These are phyloP conservation scores for Synanthedon vespiformis DNA, from an alignment of 2,888 invertebrate species.

Conservation along the genomic window DNA sequence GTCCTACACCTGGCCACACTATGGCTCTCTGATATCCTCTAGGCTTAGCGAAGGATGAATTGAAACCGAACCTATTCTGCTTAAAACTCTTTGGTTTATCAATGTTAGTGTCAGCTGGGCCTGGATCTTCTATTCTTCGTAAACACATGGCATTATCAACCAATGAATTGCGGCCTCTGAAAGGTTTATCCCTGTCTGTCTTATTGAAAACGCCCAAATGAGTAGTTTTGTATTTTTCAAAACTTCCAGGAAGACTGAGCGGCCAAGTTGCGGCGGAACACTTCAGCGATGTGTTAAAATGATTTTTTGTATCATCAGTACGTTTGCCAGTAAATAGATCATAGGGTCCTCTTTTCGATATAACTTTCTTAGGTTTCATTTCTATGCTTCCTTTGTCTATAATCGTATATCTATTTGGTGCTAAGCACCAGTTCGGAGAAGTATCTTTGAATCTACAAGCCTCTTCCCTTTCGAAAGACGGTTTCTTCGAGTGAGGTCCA, in stretches of 20 bases:
- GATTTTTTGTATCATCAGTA: slow-evolving; percentile 60
- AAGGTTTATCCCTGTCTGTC: slow-evolving; percentile 34
- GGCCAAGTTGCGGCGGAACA: slow-evolving; percentile 48
- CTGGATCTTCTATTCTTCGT: slow-evolving; percentile 58
- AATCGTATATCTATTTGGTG: slow-evolving; percentile 47
- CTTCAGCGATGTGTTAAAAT: slow-evolving; percentile 43
- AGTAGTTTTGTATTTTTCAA: slow-evolving; percentile 39
- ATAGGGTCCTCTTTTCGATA: slow-evolving; percentile 51
- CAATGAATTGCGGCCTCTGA: slow-evolving; percentile 55
- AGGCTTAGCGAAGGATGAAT: slow-evolving; percentile 46
- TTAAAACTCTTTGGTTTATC: slow-evolving; percentile 23
- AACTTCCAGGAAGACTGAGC: slow-evolving; percentile 29
- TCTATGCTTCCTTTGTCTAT: slow-evolving; percentile 43
- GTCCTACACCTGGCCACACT: slow-evolving; percentile 57
- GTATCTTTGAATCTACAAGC: slow-evolving; percentile 45
- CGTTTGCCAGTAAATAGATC: slow-evolving; percentile 62
- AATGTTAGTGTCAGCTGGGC: slow-evolving; percentile 56
- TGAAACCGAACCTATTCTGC: slow-evolving; percentile 35
- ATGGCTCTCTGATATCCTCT: slow-evolving; percentile 38
- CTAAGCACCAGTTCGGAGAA: slow-evolving; percentile 36
- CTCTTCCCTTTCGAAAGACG: slow-evolving; percentile 42
- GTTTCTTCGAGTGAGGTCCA: slow-evolving; percentile 40
- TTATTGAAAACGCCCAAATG: slow-evolving; percentile 50
- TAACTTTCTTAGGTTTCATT: slow-evolving; percentile 39
- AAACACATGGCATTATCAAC: slow-evolving; percentile 60